These are phyloP conservation scores for Edolisoma coerulescens DNA, from an alignment of 2,113 vertebrate genomes.

Conservation along the genomic window DNA sequence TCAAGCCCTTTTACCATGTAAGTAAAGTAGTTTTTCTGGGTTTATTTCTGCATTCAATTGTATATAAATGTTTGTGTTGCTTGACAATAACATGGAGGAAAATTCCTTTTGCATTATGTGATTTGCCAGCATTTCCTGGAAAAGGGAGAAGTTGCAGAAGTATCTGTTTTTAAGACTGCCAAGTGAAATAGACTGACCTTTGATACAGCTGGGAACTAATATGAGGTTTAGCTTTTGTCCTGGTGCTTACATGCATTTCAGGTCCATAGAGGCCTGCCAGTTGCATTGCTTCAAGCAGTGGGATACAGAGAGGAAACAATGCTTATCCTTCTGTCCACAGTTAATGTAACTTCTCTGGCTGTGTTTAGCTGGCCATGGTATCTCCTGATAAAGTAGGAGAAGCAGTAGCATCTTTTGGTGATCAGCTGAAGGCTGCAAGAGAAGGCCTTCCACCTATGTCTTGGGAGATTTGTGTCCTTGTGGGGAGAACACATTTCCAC, in stretches of 20 bases:
- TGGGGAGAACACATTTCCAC: neutral
- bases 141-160: neutral
- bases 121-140: neutral
- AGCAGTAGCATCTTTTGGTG: neutral
- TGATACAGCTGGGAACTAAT: neutral
- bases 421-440: neutral
- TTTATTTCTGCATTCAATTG: neutral
- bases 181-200: neutral
- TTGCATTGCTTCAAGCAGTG: neutral
- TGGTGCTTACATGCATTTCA: neutral
- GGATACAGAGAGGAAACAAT: neutral
- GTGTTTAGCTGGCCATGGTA: fast-evolving
- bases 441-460: neutral
- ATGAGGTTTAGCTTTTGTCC: neutral
- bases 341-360: neutral
- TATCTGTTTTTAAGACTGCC: neutral
- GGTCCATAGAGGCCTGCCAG: neutral
- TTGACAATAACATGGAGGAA: neutral
- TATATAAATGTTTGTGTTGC: neutral
- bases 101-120: neutral
- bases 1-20: slow-evolving; percentile 80
- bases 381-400: neutral
- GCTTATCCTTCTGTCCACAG: neutral
- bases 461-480: neutral
- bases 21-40: slow-evolving; percentile 68